Percentiles rank a stretch among this genome's conserved stretches.
These are phyloP conservation scores for Oikopleura vanhoeffeni DNA, from an alignment of 23 tunicate species.

Conservation along the genomic window DNA sequence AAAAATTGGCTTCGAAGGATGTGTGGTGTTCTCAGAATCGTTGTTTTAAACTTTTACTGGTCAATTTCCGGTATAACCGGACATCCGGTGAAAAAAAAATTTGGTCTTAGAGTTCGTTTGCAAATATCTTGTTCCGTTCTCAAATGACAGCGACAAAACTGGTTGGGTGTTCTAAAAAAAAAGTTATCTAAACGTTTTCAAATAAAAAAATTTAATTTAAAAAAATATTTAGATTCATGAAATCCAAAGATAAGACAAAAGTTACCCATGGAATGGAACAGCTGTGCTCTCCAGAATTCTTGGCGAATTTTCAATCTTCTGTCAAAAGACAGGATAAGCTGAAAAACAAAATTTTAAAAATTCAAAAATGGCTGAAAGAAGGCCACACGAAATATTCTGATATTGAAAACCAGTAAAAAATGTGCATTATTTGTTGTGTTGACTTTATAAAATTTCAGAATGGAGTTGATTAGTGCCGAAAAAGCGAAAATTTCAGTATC, in stretches of 20 bases:
- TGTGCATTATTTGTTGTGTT: background rate
- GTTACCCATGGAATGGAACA: background rate
- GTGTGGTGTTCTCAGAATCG: too few relatives aligned
- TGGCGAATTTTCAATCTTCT: background rate
- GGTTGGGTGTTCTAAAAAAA: too few relatives aligned
- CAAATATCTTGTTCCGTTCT: too few relatives aligned
- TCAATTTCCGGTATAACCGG: too few relatives aligned
- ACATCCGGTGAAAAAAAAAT: too few relatives aligned
- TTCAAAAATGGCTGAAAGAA: background rate
- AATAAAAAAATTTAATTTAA: too few relatives aligned
- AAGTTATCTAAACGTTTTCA: too few relatives aligned
- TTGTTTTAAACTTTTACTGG: too few relatives aligned
- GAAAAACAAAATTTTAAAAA: background rate
- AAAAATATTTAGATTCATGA: background rate
- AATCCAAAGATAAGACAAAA: background rate
- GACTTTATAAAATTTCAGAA: background rate
- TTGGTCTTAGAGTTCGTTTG: too few relatives aligned
- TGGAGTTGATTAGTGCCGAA: conserved; percentile 21
- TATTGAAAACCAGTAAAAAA: background rate
- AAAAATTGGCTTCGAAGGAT: too few relatives aligned
- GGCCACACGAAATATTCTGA: background rate
- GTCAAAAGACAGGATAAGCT: background rate
- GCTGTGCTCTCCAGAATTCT: background rate
- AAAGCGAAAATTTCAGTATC: conserved; percentile 32
- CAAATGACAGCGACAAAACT: too few relatives aligned